Conservation (phyloP, 2,888 invertebrate genomes). For the Eristalis tenax region DNA sequence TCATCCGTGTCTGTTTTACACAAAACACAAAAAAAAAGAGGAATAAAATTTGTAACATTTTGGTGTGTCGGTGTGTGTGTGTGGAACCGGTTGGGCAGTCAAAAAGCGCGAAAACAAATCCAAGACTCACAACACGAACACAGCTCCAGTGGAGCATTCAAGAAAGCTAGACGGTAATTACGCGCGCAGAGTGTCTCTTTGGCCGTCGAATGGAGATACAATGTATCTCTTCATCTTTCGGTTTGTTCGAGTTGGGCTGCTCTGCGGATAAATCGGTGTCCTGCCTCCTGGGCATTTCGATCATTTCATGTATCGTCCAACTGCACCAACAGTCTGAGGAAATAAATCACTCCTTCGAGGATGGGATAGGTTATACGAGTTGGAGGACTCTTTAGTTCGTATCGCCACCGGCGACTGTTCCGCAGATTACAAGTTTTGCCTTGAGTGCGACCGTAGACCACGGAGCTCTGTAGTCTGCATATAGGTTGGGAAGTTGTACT, state of each 20-base stretch:
- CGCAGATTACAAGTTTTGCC: too few relatives aligned
- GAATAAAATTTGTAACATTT: background rate
- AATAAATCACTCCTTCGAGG: slow-evolving; percentile 56
- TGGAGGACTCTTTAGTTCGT: slow-evolving; percentile 14
- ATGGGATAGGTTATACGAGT: slow-evolving; percentile 44
- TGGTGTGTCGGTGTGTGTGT: background rate
- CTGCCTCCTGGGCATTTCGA: slow-evolving; percentile 29
- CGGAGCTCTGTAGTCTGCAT: slow-evolving; percentile 13
- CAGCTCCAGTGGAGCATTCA: slow-evolving; percentile 64
- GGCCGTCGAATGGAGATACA: slow-evolving; percentile 20
- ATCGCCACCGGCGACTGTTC: slow-evolving; percentile 10
- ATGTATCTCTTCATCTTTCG: slow-evolving; percentile 57
- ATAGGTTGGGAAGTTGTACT: background rate
- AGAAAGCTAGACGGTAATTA: slow-evolving; percentile 63
- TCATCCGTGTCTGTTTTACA: slow-evolving; percentile 48
- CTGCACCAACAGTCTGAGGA: slow-evolving; percentile 4
- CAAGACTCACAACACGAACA: slow-evolving; percentile 16
- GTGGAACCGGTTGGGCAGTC: slow-evolving; percentile 49
- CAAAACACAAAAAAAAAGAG: background rate
- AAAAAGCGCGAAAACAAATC: slow-evolving; percentile 50
- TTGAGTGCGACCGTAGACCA: too few relatives aligned
- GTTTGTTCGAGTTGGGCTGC: background rate
- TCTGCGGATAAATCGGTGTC: background rate
- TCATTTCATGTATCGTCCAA: background rate
- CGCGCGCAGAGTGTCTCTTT: slow-evolving; percentile 27